Base-by-base conservation (phyloP, 2,113 vertebrate species). In the Pica pica region DNA sequence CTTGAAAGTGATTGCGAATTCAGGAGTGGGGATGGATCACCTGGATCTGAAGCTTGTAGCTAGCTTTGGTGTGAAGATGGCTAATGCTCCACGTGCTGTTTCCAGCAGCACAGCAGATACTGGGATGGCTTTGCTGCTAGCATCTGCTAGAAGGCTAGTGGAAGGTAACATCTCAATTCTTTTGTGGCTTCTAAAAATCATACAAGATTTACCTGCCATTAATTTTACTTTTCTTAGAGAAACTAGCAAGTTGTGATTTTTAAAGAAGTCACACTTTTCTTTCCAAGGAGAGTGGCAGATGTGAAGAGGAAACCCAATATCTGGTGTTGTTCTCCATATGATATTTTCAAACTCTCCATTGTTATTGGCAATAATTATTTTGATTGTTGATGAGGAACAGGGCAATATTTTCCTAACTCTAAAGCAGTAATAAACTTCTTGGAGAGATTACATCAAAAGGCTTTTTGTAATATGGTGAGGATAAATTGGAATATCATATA, bases 81-180 rank as follows among this genome's bases (percentile, higher is more conserved):
- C 98, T 93, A 98, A 98, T 90, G 97, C 97, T 3, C 98, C 98
- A 0, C 33, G 7, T 5, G 97, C 98, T 27, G 98, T 98, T 47
- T 97, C 94, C 61, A 94, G 33, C n/a, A 89, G 96, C 92, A 98
- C 98, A 4, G 98, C 98, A 20, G 97, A 98, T 22, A 78, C 97
- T 11, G 98, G 93, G 27, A 98, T 98, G 98, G 97, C 92, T 73
- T 93, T 98, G 60, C 95, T 99, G 37, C 94, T 99, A 78, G 97
- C 97, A 7, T 97, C 98, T 6, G 98, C 98, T n/a, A 96, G 96
- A 55, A 98, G 95, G 50, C 56, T 98, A 3, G 11, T 98, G 21
- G 96, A 98, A 96, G 98, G 98, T 98, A 97, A 95, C 19, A 35
- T 39, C 82, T 52, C 33, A 19, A 5, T 88, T 83, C 5, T 75